Evolutionary conservation across 2,888 invertebrate species (phyloP).

Genomic region (Chrysina gloriosa): DNA sequence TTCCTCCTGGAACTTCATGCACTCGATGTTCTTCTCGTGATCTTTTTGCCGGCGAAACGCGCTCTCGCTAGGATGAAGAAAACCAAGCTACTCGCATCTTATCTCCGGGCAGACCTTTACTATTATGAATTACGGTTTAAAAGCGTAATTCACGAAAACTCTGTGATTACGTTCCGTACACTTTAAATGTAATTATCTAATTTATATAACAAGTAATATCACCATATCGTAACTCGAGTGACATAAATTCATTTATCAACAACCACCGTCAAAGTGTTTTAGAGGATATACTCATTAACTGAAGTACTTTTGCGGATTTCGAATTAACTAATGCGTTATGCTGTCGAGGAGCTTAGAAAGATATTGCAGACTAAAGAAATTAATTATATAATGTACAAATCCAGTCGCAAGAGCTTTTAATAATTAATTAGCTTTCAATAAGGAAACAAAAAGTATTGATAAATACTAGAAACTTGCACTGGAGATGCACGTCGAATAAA

Average conservation of each 20-base stretch:
- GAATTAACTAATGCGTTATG: too few relatives aligned
- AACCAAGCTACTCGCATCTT: background rate
- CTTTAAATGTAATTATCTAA: conserved; percentile 20
- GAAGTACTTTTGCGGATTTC: too few relatives aligned
- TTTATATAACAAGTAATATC: conserved; percentile 12
- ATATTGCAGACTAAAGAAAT: too few relatives aligned
- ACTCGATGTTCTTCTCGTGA: conserved; percentile 1
- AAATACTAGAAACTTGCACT: too few relatives aligned
- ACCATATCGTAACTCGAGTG: too few relatives aligned
- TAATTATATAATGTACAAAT: too few relatives aligned
- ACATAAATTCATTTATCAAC: conserved; percentile 8
- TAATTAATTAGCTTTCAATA: too few relatives aligned
- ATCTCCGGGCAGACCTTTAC: conserved; percentile 14
- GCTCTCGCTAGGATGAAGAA: background rate
- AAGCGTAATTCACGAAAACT: conserved; percentile 5
- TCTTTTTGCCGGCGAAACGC: conserved; percentile 18
- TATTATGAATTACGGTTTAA: conserved; percentile 15
- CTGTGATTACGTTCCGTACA: conserved; percentile 13
- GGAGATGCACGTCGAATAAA: too few relatives aligned
- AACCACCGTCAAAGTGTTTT: background rate
- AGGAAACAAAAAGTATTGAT: too few relatives aligned
- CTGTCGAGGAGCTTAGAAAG: too few relatives aligned
- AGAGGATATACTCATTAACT: background rate
- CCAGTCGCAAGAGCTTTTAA: too few relatives aligned
- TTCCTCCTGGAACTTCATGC: conserved; percentile 1